phyloP scores from a whole-genome alignment of 2,113 vertebrate species.

The Cynopterus brachyotis region DNA sequence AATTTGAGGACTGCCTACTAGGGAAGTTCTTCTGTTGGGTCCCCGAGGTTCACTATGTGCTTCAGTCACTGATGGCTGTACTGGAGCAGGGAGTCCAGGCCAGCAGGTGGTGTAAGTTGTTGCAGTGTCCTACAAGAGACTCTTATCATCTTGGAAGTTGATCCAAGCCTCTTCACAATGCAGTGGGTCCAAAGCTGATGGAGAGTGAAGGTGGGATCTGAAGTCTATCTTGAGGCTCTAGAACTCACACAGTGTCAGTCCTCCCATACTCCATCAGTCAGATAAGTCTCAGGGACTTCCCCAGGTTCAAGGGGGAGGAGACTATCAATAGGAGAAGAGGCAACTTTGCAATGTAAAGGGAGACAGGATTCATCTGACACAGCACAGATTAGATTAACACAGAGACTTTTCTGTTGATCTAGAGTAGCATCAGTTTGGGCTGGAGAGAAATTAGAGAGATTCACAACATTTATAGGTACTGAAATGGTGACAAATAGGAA shows the following conservation, averaged over 20 bases:
- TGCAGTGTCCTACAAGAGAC: neutral
- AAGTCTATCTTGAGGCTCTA: neutral
- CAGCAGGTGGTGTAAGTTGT: neutral
- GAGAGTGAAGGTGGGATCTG: neutral
- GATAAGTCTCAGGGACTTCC: neutral
- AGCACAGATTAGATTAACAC: neutral
- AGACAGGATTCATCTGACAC: too few species aligned
- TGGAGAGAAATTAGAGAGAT: too few species aligned
- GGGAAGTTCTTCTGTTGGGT: neutral
- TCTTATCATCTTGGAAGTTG: neutral
- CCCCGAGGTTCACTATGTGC: neutral
- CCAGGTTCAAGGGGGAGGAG: neutral
- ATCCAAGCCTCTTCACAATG: neutral
- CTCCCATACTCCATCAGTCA: neutral
- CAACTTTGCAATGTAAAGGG: rapidly evolving
- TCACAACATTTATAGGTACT: too few species aligned
- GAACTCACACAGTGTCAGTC: neutral
- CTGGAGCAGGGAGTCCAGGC: neutral
- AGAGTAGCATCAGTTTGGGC: neutral
- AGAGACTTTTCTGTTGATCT: neutral
- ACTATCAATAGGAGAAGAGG: neutral
- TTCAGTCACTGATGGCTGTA: neutral
- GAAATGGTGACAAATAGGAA: too few species aligned
- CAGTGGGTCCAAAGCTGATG: neutral
- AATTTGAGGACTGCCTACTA: neutral